These are phyloP conservation scores for sheep (Ovis aries) DNA, from an alignment of 2,113 vertebrate genomes.

Conservation along the genomic window ARS-UI_Ramb_v3.0 NC_056060.1:96226501-96227000, in stretches of 20 bases:
- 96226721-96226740: neutral
- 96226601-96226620: neutral
- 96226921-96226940: neutral
- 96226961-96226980: neutral
- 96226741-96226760: fast-evolving
- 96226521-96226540: neutral
- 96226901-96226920: neutral
- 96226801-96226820: neutral
- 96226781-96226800: neutral
- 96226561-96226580: neutral
- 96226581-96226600: neutral
- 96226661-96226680: neutral
- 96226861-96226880: neutral
- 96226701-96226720: neutral
- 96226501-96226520: neutral
- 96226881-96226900: neutral
- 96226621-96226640: neutral
- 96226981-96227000: neutral
- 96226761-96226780: neutral
- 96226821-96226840: neutral
- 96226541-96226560: neutral
- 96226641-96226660: neutral
- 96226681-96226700: neutral
- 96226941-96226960: neutral
- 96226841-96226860: neutral